Percentiles rank a stretch among this genome's conserved stretches.
phyloP scores from a whole-genome alignment of 2,113 vertebrate genomes.

The Cyanoliseus patagonus region DNA sequence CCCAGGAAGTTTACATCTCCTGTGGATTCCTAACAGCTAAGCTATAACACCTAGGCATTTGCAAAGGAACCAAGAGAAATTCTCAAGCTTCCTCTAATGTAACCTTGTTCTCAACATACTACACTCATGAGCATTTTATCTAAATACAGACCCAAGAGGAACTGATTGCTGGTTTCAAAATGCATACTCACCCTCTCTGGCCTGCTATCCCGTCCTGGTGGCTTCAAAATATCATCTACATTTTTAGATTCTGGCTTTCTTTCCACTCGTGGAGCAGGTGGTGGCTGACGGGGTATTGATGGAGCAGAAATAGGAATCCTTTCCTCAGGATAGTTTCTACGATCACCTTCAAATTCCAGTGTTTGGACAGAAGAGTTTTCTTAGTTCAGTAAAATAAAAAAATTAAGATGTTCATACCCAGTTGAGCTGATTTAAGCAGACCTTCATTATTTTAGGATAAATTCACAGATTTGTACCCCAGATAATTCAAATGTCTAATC shows the following conservation, averaged over 20 bases:
- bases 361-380: constrained; percentile 68
- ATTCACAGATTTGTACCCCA: not conserved
- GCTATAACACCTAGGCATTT: not conserved
- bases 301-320: constrained; percentile 80
- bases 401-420: constrained; percentile 26
- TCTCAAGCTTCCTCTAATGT: not conserved
- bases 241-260: constrained; percentile 98
- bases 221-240: constrained; percentile 95
- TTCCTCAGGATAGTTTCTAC: constrained; percentile 91
- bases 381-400: constrained; percentile 53
- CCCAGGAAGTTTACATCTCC: not conserved
- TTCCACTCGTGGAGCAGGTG: constrained; percentile 84
- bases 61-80: not conserved
- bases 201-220: constrained; percentile 88
- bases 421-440: constrained; percentile 19
- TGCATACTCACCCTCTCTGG: constrained; percentile 87
- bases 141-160: not conserved
- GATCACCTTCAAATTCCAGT: constrained; percentile 79
- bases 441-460: constrained; percentile 1
- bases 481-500: not conserved
- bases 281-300: constrained; percentile 82
- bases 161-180: not conserved
- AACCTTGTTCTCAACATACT: not conserved
- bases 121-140: not conserved
- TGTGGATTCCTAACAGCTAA: not conserved